Conservation (phyloP, 2,888 invertebrate genomes). For the Oligia fasciuncula region DNA sequence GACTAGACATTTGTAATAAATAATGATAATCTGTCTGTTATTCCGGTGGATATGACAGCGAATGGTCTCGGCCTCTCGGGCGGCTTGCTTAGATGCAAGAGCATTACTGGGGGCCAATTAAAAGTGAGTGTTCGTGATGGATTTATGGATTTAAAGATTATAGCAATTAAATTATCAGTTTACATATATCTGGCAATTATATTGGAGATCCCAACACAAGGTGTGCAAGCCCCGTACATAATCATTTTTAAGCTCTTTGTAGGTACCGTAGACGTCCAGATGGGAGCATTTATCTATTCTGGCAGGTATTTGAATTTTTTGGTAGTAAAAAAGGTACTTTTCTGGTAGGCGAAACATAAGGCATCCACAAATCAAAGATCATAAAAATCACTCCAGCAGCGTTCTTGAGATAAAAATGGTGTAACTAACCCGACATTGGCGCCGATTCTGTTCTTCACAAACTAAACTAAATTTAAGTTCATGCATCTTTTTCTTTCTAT, state of each 20-base stretch:
- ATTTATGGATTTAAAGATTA: constrained; percentile 36
- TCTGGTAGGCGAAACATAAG: too few relatives aligned
- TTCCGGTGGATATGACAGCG: constrained; percentile 19
- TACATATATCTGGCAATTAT: constrained; percentile 17
- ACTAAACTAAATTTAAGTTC: too few relatives aligned
- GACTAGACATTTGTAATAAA: constrained; percentile 18
- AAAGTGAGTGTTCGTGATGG: constrained; percentile 17
- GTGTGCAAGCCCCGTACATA: neutral
- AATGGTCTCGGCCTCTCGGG: neutral
- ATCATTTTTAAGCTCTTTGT: neutral
- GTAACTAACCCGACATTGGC: too few relatives aligned
- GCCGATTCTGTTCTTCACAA: too few relatives aligned
- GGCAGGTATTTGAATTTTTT: too few relatives aligned
- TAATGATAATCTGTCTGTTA: neutral
- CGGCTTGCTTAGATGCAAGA: constrained; percentile 21
- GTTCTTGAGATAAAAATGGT: too few relatives aligned
- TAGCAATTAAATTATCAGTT: constrained; percentile 23
- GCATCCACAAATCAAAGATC: too few relatives aligned
- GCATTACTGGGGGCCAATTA: constrained; percentile 26
- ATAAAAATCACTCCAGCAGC: too few relatives aligned
- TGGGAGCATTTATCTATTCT: too few relatives aligned
- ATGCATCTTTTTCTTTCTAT: too few relatives aligned
- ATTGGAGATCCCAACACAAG: neutral
- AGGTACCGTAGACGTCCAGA: too few relatives aligned
- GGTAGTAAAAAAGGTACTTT: too few relatives aligned